Evolutionary conservation across 2,113 vertebrate genomes (phyloP), one percentile per base, ranked within the genome.

Genomic region (Anolis carolinensis): DNA sequence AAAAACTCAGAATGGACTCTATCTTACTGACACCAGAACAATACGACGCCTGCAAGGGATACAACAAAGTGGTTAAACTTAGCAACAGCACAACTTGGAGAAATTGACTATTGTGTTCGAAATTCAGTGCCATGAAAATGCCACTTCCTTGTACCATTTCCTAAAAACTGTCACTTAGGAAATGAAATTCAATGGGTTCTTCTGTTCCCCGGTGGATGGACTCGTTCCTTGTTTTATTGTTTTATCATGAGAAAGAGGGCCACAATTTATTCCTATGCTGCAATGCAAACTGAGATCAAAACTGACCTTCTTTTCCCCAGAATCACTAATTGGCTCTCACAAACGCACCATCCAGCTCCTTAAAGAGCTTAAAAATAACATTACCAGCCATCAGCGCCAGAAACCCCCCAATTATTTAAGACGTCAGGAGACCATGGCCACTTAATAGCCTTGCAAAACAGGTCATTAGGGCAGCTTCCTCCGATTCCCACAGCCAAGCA

Each of bases 321-420:
- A n/a, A 80, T 83, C 44, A 30, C 50, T 75, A 88, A 80, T 80
- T 84, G 87, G 77, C 34, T 74, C 52, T 74, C 39, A 4, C 52
- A 10, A 30, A 48, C 23, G 18, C 2, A 30, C 14, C 36, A 8
- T 23, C 70, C 3, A 25, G 52, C 39, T 50, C n/a, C 70, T 65
- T 50, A 34, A 65, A 34, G 30, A 44, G 55, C 30, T 44, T 21
- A 10, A 73, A 52, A 50, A 50, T 67, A 55, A n/a, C 2, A 63
- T 32, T 7, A 34, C 11, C 78, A 32, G 34, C 50, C 36, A 50
- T 20, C 55, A 13, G 27, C 32, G 59, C 4, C 63, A 10, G 70
- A 82, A 80, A 86, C 7, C 16, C 52, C 63, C 27, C 81, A 88
- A 59, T 86, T 81, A 67, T 71, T 67, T 77, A 32, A 63, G 25